phyloP scores from a whole-genome alignment of 1,140 invertebrate species.

The Drosophila neocordata region DNA sequence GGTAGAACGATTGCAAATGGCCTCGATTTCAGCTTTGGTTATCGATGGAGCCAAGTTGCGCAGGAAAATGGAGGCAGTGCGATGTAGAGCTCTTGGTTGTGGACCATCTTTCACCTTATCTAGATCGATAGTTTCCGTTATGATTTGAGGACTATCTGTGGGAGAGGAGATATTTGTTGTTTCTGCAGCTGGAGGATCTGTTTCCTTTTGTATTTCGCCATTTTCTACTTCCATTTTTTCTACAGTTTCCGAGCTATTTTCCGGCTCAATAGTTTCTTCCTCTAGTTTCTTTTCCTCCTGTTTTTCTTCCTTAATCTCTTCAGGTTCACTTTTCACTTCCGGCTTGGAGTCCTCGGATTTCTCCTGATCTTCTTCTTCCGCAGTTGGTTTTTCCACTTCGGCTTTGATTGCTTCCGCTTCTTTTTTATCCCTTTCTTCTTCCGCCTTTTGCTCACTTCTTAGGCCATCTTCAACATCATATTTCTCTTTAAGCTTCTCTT shows the following conservation, averaged over 20 bases:
- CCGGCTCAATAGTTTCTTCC: background rate
- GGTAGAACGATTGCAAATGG: slow-evolving; percentile 96
- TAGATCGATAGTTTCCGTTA: slow-evolving; percentile 73
- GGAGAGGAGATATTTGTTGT: slow-evolving; percentile 8
- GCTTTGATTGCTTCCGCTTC: slow-evolving; percentile 66
- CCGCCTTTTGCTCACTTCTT: slow-evolving; percentile 60
- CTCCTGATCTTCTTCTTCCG: slow-evolving; percentile 48
- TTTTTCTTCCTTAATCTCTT: slow-evolving; percentile 43
- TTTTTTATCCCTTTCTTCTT: slow-evolving; percentile 53
- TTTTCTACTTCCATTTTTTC: background rate
- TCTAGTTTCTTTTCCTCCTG: slow-evolving; percentile 22
- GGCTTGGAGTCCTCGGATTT: slow-evolving; percentile 28
- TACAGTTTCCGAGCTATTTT: background rate
- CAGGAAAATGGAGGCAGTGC: slow-evolving; percentile 98
- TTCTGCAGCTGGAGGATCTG: background rate
- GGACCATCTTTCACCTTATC: slow-evolving; percentile 84
- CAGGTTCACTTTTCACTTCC: slow-evolving; percentile 14
- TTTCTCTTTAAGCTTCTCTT: slow-evolving; percentile 78
- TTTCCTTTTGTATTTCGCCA: background rate
- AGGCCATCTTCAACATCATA: slow-evolving; percentile 81
- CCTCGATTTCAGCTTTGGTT: slow-evolving; percentile 98
- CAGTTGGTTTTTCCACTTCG: slow-evolving; percentile 16
- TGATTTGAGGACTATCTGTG: slow-evolving; percentile 33
- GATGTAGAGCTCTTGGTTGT: slow-evolving; percentile 90
- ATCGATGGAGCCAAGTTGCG: slow-evolving; percentile 97